phyloP scores from a whole-genome alignment of 2,797 vertebrate genomes.

The Sebastes cheni region DNA sequence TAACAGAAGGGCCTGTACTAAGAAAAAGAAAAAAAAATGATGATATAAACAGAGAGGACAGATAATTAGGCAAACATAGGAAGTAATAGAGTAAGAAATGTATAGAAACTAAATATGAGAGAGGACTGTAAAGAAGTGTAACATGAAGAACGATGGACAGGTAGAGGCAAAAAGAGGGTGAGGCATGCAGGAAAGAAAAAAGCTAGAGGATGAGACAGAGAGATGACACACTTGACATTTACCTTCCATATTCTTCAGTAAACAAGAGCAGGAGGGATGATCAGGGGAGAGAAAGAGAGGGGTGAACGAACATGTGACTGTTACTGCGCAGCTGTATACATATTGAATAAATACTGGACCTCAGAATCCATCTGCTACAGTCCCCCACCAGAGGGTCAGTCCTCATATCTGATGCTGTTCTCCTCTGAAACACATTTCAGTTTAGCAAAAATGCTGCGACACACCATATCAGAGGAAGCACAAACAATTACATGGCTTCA shows the following conservation, averaged over 20 bases:
- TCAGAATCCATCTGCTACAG: not conserved
- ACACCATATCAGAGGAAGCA: too few species aligned
- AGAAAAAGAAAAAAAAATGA: not conserved
- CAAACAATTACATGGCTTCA: not conserved
- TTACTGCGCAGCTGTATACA: slow-evolving; percentile 43
- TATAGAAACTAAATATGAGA: not conserved
- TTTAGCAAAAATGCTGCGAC: not conserved
- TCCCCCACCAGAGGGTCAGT: not conserved
- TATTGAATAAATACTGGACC: slow-evolving; percentile 32
- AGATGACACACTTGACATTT: slow-evolving; percentile 68
- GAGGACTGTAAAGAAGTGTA: not conserved
- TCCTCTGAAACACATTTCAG: not conserved
- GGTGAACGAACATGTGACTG: slow-evolving; percentile 40
- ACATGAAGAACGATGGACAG: not conserved
- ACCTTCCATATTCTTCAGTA: slow-evolving; percentile 74
- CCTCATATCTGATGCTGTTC: not conserved
- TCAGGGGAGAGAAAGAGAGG: slow-evolving; percentile 14
- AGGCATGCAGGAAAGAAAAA: not conserved
- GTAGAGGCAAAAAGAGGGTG: not conserved
- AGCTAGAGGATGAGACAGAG: not conserved
- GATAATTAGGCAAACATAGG: not conserved
- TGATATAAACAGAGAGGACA: not conserved
- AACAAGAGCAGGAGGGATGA: slow-evolving; percentile 55
- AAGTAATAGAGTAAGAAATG: not conserved
- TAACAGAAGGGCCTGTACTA: not conserved